phyloP scores from a whole-genome alignment of 2,888 invertebrate species.

The Cryptocephalus primarius region DNA sequence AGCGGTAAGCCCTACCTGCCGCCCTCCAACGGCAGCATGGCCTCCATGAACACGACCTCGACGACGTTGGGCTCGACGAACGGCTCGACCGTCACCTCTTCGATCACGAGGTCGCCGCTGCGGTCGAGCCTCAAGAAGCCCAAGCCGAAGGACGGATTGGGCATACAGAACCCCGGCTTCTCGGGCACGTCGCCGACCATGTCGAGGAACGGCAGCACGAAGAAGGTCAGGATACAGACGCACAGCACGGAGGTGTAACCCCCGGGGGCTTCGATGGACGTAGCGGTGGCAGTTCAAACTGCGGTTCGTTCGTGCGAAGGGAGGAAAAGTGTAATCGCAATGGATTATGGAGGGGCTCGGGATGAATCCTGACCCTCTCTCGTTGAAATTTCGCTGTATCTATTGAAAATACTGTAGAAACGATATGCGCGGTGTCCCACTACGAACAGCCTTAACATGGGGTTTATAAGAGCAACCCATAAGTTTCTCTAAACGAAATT shows the following conservation, averaged over 20 bases:
- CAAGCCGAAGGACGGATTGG: conserved; percentile 48
- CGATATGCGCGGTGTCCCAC: too few relatives aligned
- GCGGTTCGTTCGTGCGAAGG: too few relatives aligned
- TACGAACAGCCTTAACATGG: too few relatives aligned
- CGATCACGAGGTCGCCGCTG: conserved; percentile 47
- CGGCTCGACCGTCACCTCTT: conserved; percentile 41
- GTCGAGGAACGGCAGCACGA: conserved; percentile 75
- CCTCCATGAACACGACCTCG: conserved; percentile 62
- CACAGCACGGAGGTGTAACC: conserved; percentile 77
- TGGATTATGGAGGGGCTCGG: too few relatives aligned
- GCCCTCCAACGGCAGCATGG: conserved; percentile 50
- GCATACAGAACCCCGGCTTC: conserved; percentile 79
- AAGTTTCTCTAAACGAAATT: too few relatives aligned
- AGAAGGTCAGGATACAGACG: conserved; percentile 84
- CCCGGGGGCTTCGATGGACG: too few relatives aligned
- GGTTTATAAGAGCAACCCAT: too few relatives aligned
- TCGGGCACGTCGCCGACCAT: conserved; percentile 76
- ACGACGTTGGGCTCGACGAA: conserved; percentile 50
- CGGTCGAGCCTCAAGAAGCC: conserved; percentile 74
- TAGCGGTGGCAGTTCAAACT: too few relatives aligned
- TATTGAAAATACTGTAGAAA: too few relatives aligned
- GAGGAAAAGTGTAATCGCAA: too few relatives aligned
- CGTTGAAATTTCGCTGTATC: too few relatives aligned
- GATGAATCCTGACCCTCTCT: too few relatives aligned
- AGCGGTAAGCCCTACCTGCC: conserved; percentile 68